Evolutionary conservation across 2,797 vertebrate genomes (phyloP).

Genomic region (Mycteria americana): DNA sequence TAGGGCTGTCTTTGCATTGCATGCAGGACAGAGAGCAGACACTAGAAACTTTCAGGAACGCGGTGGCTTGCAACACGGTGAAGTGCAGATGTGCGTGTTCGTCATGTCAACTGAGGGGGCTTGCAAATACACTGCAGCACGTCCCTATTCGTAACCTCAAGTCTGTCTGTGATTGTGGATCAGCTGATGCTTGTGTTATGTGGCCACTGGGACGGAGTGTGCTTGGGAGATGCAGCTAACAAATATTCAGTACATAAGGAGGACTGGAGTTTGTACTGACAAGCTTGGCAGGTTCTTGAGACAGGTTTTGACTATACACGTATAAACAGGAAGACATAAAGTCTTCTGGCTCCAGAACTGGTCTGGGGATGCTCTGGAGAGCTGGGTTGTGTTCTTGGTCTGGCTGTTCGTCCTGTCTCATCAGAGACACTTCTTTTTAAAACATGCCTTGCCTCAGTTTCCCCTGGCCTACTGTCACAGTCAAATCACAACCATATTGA

Average conservation of each 20-base stretch:
- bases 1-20: background rate
- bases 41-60: background rate
- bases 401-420: background rate
- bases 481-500: background rate
- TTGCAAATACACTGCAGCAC: background rate
- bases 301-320: background rate
- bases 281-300: background rate
- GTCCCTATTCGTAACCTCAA: background rate
- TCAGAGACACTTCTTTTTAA: background rate
- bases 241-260: background rate
- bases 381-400: background rate
- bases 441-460: slow-evolving; percentile 1
- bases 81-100: background rate
- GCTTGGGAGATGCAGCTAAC: background rate
- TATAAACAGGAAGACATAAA: background rate
- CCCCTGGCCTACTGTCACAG: background rate
- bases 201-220: background rate
- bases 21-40: background rate
- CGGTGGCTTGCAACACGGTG: background rate
- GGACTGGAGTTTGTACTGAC: background rate
- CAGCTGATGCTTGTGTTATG: background rate
- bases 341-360: background rate
- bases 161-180: background rate
- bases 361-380: background rate
- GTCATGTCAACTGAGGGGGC: background rate